These are phyloP conservation scores for Drosophila carrolli DNA, from an alignment of 1,140 invertebrate species.

Conservation along the genomic window DNA sequence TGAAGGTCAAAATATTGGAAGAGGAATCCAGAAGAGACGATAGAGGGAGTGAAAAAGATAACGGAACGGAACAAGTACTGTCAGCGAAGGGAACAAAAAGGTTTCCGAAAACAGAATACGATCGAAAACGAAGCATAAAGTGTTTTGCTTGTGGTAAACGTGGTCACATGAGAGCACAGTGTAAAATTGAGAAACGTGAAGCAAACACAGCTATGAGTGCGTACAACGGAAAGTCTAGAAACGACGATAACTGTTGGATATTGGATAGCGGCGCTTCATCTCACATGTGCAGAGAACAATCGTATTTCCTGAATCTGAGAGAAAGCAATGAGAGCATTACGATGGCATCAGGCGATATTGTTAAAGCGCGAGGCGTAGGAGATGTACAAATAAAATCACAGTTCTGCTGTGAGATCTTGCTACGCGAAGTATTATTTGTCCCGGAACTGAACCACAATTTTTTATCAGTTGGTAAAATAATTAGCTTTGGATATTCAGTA, in stretches of 20 bases:
- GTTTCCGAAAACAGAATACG: neutral
- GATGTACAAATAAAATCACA: neutral
- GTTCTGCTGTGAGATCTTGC: neutral
- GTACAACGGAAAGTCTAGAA: neutral
- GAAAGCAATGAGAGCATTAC: conserved; percentile 1
- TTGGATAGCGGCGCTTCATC: neutral
- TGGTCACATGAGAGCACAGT: conserved; percentile 2
- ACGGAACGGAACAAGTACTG: neutral
- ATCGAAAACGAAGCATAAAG: neutral
- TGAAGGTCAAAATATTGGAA: neutral
- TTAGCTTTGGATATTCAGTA: neutral
- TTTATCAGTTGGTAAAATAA: neutral
- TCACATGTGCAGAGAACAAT: neutral
- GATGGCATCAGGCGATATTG: neutral
- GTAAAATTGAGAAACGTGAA: neutral
- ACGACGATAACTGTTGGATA: neutral
- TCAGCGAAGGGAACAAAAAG: conserved; percentile 2
- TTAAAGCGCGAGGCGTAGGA: neutral
- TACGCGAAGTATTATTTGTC: conserved; percentile 7
- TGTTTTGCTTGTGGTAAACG: conserved; percentile 1
- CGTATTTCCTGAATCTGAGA: neutral
- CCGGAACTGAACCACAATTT: conserved; percentile 5
- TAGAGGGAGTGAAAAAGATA: conserved; percentile 1
- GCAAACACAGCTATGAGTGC: neutral
- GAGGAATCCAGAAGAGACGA: conserved; percentile 3